Conservation (phyloP, 1,140 invertebrate species). For the Drosophila bocki region DNA sequence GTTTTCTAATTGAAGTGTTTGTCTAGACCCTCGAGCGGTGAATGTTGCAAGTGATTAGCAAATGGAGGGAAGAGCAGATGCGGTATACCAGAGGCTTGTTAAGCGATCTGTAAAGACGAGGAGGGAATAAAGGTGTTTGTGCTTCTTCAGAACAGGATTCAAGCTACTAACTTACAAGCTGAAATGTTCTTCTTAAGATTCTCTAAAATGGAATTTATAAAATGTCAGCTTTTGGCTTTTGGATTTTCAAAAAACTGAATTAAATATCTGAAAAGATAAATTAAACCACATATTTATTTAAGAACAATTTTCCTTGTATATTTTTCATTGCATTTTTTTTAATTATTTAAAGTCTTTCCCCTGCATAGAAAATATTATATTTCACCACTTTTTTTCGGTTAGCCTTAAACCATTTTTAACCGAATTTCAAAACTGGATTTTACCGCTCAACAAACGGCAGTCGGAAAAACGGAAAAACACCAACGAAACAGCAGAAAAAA, state of each 20-base stretch:
- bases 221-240: background rate
- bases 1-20: conserved; percentile 73
- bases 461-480: conserved; percentile 26
- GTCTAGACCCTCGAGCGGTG: conserved; percentile 59
- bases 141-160: background rate
- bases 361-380: no score
- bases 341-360: no score
- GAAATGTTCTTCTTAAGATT: background rate
- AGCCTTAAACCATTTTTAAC: conserved; percentile 22
- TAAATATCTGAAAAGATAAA: no score
- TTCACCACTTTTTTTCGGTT: background rate
- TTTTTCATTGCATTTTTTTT: background rate
- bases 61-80: conserved; percentile 32
- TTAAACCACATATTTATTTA: no score
- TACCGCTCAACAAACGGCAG: conserved; percentile 16
- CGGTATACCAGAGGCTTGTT: conserved; percentile 10
- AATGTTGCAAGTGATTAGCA: conserved; percentile 69
- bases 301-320: no score
- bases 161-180: no score
- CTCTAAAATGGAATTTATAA: background rate
- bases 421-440: conserved; percentile 29
- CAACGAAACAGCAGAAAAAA: conserved; percentile 22
- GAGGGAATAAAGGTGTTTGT: background rate
- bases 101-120: background rate
- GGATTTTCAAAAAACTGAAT: no score